A percentile compares a stretch with the other conserved stretches of the same genome.
These are phyloP conservation scores for Formicarius rufipectus DNA, from an alignment of 2,113 vertebrate genomes.

Conservation along the genomic window DNA sequence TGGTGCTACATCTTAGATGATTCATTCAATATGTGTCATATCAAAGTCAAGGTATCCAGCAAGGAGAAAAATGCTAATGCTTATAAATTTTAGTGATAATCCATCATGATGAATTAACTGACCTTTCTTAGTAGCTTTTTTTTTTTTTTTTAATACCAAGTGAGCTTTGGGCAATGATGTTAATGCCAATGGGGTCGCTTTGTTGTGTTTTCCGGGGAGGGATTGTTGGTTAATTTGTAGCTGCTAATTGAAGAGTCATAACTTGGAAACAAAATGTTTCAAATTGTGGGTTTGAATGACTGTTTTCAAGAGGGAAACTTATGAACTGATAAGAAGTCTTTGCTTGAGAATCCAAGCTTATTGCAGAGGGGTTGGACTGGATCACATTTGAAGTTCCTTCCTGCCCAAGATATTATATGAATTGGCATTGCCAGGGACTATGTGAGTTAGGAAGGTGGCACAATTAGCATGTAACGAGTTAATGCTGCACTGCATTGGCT, in stretches of 20 bases:
- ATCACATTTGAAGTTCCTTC: not conserved
- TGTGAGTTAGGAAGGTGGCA: not conserved
- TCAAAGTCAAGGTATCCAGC: constrained; percentile 79
- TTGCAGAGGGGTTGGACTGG: not conserved
- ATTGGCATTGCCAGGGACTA: not conserved
- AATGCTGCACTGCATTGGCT: not conserved
- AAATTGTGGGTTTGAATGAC: not conserved
- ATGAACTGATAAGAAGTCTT: not conserved
- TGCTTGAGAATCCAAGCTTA: not conserved
- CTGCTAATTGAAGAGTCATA: not conserved
- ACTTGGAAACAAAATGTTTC: not conserved
- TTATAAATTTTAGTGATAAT: constrained; percentile 73
- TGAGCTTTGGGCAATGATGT: not conserved
- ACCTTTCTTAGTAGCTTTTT: constrained; percentile 61
- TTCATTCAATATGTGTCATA: constrained; percentile 82
- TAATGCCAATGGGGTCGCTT: not conserved
- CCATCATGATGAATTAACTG: constrained; percentile 69
- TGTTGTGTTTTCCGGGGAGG: not conserved
- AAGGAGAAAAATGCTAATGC: constrained; percentile 75
- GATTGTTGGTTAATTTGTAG: not conserved
- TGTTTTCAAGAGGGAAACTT: not conserved
- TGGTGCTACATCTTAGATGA: constrained; percentile 78
- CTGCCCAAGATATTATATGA: not conserved
- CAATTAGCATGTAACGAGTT: not conserved
- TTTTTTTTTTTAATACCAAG: not conserved